Conservation (phyloP, 2,888 invertebrate genomes). For the Brachyptera putata region DNA sequence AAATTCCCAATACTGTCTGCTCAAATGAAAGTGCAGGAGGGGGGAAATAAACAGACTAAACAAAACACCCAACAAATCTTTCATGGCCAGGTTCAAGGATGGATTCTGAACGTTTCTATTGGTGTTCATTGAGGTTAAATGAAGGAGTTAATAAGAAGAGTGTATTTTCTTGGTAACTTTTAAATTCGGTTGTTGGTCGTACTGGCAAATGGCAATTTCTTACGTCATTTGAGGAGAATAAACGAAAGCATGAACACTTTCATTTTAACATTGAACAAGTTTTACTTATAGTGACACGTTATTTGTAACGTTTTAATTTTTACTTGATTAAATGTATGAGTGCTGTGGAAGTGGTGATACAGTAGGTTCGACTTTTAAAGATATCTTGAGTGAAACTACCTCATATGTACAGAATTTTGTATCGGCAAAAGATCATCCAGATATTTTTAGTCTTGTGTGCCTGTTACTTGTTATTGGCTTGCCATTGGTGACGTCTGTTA, state of each 20-base stretch:
- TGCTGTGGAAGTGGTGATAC: constrained; percentile 30
- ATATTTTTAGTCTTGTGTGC: constrained; percentile 16
- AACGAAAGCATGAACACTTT: constrained; percentile 10
- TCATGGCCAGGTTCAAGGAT: constrained; percentile 26
- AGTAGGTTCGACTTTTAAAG: constrained; percentile 16
- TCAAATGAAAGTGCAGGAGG: constrained; percentile 4
- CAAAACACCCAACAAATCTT: constrained; percentile 18
- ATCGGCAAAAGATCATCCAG: not conserved
- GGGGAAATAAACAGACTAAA: constrained; percentile 2
- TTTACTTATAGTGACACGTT: not conserved
- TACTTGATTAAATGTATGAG: constrained; percentile 29
- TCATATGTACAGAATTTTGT: not conserved
- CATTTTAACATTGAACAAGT: not conserved
- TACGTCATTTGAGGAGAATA: constrained; percentile 13
- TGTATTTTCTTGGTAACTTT: constrained; percentile 8
- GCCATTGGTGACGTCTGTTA: constrained; percentile 5
- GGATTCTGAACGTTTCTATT: constrained; percentile 16
- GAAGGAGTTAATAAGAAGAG: constrained; percentile 1
- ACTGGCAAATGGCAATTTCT: constrained; percentile 5
- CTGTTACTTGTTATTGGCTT: constrained; percentile 12
- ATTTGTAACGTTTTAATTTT: not conserved
- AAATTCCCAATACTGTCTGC: constrained; percentile 13
- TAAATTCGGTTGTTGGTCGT: constrained; percentile 3
- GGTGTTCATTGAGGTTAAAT: constrained; percentile 10
- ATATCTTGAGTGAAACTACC: constrained; percentile 14